Percentiles rank a stretch among this genome's conserved stretches.
Evolutionary conservation across 2,797 vertebrate genomes (phyloP).

Genomic region (Rachycentron canadum): DNA sequence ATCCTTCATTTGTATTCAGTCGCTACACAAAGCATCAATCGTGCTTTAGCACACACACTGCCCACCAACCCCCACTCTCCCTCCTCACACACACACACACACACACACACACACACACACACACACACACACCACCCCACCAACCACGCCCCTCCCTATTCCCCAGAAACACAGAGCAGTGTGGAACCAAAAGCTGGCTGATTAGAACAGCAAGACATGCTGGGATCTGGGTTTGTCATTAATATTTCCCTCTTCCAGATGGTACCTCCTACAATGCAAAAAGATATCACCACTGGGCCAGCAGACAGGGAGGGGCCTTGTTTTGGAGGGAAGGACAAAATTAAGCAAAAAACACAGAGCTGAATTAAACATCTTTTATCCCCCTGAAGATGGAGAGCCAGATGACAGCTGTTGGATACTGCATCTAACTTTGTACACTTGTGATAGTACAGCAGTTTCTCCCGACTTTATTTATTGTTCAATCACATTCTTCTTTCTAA

Average conservation of each 20-base stretch:
- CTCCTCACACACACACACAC: conserved; percentile 18
- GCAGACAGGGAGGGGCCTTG: conserved; percentile 59
- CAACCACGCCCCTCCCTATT: conserved; percentile 68
- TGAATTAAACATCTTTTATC: conserved; percentile 44
- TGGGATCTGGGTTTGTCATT: conserved; percentile 84
- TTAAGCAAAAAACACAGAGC: conserved; percentile 37
- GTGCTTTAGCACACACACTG: conserved; percentile 81
- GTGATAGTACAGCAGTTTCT: conserved; percentile 14
- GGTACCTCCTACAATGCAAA: conserved; percentile 81
- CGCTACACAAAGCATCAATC: conserved; percentile 88
- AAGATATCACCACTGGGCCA: conserved; percentile 76
- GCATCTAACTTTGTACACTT: conserved; percentile 6
- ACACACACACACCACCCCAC: conserved; percentile 23
- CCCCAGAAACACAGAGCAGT: conserved; percentile 79
- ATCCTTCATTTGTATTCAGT: conserved; percentile 90
- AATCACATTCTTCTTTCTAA: conserved; percentile 18
- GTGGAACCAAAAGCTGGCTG: conserved; percentile 78
- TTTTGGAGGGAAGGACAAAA: conserved; percentile 62
- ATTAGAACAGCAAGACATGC: conserved; percentile 85
- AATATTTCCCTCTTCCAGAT: conserved; percentile 86
- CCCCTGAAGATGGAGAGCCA: conserved; percentile 37
- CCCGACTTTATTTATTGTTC: conserved; percentile 32
- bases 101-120: conserved; percentile 24
- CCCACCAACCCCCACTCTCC: conserved; percentile 63
- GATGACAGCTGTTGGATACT: conserved; percentile 38